Evolutionary conservation across 2,888 invertebrate species (phyloP), one percentile per base, ranked within the genome.

Genomic region (Rhopalosiphum nymphaeae): DNA sequence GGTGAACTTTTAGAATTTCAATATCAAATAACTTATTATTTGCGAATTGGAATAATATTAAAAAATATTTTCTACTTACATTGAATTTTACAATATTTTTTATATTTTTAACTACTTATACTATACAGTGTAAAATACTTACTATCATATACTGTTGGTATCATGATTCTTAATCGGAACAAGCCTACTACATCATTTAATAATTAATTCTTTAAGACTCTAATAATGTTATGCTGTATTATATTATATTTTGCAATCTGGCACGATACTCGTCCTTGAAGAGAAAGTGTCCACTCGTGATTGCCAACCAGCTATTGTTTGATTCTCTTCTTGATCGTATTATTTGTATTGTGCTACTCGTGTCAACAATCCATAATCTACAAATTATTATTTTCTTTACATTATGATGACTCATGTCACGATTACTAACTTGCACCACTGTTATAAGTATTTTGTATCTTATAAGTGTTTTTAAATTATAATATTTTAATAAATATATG

Each of bases 221-320:
- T 46, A 44, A 56, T 91, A 91, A 49, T 29, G 3, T 16, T 92
- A 67, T 36, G 36, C 21, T 78, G 36, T 78, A 36, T 78, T 78
- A 78, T 84, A 84, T 61, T 87, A 53, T 87, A 87, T 92, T 92
- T 92, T 53, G 49, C 61, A 87, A 92, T 87, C 46, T 67, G 61
- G 92, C 92, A 87, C 92, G 86, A 92, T 11, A 87, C 61, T 92
- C 61, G 87, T 92, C 87, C 92, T 92, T 92, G 92, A 87, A 92
- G 87, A 87, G 92, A 92, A 92, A 92, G 92, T 92, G 92, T 92
- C 92, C 92, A 87, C 92, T 92, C 26, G 92, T 49, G 44, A 61
- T 92, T 87, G 49, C 92, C 87, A 92, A 92, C 49, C 78, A 42
- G 21, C 92, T 67, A 92, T 92, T 92, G 92, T 92, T 61, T 61